A percentile compares a stretch with the other conserved stretches of the same genome.
Evolutionary conservation across 1,140 invertebrate species (phyloP).

Genomic region (Scylla paramamosain): DNA sequence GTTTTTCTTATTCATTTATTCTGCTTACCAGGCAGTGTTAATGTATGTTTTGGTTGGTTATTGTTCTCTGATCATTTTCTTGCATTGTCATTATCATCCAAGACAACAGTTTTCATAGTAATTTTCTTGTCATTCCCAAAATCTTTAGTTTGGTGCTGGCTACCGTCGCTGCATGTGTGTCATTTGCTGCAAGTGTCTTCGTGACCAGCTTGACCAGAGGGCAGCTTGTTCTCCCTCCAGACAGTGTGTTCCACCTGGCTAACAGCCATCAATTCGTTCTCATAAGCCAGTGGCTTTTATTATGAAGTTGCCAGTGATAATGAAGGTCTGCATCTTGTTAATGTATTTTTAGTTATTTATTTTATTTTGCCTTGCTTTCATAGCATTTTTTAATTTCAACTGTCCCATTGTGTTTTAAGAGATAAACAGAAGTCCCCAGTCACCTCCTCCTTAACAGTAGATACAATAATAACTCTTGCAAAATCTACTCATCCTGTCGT

Average conservation of each 20-base stretch:
- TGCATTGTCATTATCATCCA: constrained; percentile 70
- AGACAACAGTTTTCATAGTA: constrained; percentile 66
- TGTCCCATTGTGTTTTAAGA: constrained; percentile 68
- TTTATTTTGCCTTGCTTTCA: constrained; percentile 69
- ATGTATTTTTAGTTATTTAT: constrained; percentile 65
- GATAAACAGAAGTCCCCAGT: constrained; percentile 64
- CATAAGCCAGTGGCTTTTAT: constrained; percentile 70
- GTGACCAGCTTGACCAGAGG: constrained; percentile 61
- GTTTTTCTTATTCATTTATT: constrained; percentile 76
- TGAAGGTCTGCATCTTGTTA: constrained; percentile 72
- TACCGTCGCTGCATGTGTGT: constrained; percentile 75
- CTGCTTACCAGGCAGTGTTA: constrained; percentile 76
- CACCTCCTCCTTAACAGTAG: constrained; percentile 71
- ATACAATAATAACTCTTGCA: constrained; percentile 69
- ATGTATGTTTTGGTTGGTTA: constrained; percentile 76
- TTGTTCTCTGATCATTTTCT: constrained; percentile 73
- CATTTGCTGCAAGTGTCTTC: constrained; percentile 72
- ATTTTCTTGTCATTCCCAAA: constrained; percentile 69
- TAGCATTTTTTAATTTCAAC: constrained; percentile 59
- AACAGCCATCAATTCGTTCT: constrained; percentile 41
- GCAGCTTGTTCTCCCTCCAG: constrained; percentile 56
- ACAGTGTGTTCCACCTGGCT: constrained; percentile 59
- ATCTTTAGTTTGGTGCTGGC: constrained; percentile 68
- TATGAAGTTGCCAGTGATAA: constrained; percentile 59
- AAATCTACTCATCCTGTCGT: constrained; percentile 54